Conservation (phyloP, 2,113 vertebrate genomes). For the Petrocephalus microphthalmus region DNA sequence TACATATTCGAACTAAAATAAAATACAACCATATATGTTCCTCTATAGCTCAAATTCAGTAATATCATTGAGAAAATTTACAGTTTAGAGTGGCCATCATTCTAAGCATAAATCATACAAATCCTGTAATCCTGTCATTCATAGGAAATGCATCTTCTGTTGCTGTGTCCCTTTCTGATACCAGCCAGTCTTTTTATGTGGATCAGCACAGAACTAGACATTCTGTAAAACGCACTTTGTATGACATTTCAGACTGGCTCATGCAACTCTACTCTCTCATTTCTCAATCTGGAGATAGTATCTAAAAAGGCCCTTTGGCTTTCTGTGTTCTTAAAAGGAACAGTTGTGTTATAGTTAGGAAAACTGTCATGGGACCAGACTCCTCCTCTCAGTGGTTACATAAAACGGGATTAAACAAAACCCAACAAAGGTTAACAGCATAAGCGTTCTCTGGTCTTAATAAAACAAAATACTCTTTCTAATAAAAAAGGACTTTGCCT, state of each 20-base stretch:
- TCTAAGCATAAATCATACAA: background rate
- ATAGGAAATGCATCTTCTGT: background rate
- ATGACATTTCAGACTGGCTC: background rate
- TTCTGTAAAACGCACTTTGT: background rate
- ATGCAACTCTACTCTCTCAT: background rate
- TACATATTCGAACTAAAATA: background rate
- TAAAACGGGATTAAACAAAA: background rate
- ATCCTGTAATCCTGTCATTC: background rate
- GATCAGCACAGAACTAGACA: background rate
- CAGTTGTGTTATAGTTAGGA: background rate
- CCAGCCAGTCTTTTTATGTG: background rate
- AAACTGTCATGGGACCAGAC: background rate
- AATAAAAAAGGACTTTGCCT: background rate
- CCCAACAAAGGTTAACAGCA: background rate
- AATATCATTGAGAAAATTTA: background rate
- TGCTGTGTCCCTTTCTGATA: background rate
- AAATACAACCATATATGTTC: background rate
- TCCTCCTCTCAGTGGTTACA: background rate
- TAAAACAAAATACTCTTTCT: background rate
- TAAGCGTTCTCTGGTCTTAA: background rate
- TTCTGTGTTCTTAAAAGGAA: background rate
- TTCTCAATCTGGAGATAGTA: background rate
- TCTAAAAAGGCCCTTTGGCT: background rate
- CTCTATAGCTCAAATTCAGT: background rate
- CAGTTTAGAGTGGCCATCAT: background rate